phyloP scores from a whole-genome alignment of 2,113 vertebrate species.

The Lasiurus borealis region DNA sequence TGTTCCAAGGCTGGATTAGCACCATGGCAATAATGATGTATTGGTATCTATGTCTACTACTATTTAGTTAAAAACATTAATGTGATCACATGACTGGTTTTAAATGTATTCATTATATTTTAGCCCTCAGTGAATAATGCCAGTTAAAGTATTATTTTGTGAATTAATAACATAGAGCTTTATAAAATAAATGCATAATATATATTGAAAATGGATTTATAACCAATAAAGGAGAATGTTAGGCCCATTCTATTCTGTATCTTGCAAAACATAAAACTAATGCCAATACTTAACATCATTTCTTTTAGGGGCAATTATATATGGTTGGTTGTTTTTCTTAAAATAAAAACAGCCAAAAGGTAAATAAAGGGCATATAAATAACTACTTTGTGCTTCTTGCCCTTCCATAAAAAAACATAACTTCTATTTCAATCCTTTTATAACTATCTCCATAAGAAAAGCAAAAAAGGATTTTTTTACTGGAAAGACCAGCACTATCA shows the following conservation, averaged over 20 bases:
- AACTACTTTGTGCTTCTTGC: constrained; percentile 8
- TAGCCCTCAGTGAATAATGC: background rate
- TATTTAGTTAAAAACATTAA: constrained; percentile 45
- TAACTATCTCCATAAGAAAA: background rate
- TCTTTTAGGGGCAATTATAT: background rate
- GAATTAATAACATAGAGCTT: constrained; percentile 38
- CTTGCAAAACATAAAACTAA: background rate
- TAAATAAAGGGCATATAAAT: background rate
- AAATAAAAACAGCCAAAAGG: background rate
- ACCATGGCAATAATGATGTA: constrained; percentile 22
- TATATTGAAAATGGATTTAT: constrained; percentile 10
- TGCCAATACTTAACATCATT: background rate
- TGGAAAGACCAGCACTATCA: background rate
- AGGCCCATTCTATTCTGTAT: background rate
- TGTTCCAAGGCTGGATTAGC: background rate
- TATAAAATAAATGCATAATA: constrained; percentile 46
- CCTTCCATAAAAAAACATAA: background rate
- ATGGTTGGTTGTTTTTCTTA: background rate
- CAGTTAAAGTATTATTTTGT: constrained; percentile 55
- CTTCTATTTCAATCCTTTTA: background rate
- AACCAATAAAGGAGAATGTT: background rate
- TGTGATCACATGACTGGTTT: constrained; percentile 41
- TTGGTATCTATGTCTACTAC: background rate
- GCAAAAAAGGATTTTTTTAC: background rate
- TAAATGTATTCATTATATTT: constrained; percentile 54